Percentiles rank a stretch among this genome's conserved stretches.
These are phyloP conservation scores for Eumerus sabulonum DNA, from an alignment of 2,888 invertebrate species.

Conservation along the genomic window DNA sequence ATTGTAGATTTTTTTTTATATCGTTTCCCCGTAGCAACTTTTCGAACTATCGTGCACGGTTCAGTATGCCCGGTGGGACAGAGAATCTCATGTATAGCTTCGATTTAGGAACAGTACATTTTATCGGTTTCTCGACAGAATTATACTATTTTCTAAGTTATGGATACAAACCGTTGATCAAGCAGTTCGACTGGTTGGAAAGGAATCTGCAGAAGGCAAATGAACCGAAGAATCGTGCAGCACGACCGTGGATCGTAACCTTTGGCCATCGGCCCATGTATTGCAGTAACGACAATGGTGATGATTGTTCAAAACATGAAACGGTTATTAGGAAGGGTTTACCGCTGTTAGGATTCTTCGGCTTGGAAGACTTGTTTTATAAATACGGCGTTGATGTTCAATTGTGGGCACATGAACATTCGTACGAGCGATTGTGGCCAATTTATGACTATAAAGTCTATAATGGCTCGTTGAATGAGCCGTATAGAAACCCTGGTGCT, in stretches of 20 bases:
- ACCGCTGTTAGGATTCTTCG: constrained; percentile 83
- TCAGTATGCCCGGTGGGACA: constrained; percentile 91
- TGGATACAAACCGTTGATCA: constrained; percentile 88
- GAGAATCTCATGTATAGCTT: constrained; percentile 91
- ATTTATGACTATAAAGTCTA: constrained; percentile 89
- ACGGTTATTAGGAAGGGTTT: constrained; percentile 84
- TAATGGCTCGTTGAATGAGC: constrained; percentile 81
- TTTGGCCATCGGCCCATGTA: constrained; percentile 95
- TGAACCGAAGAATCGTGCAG: constrained; percentile 85
- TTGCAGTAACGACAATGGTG: constrained; percentile 89
- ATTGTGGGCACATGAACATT: constrained; percentile 99
- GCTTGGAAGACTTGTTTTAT: constrained; percentile 91
- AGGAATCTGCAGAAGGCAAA: constrained; percentile 89
- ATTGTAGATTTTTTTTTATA: not conserved
- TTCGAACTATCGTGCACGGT: constrained; percentile 94
- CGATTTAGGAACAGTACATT: constrained; percentile 92
- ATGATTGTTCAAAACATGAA: constrained; percentile 86
- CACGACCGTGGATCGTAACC: constrained; percentile 90
- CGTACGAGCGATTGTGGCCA: constrained; percentile 97
- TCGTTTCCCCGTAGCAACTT: constrained; percentile 86
- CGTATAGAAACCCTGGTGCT: constrained; percentile 84
- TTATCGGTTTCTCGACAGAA: constrained; percentile 95
- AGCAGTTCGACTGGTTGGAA: constrained; percentile 92
- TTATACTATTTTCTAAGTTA: constrained; percentile 95
- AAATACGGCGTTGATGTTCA: constrained; percentile 94